Conservation (phyloP, 2,797 vertebrate species). For the Enteromius viviparus region DNA sequence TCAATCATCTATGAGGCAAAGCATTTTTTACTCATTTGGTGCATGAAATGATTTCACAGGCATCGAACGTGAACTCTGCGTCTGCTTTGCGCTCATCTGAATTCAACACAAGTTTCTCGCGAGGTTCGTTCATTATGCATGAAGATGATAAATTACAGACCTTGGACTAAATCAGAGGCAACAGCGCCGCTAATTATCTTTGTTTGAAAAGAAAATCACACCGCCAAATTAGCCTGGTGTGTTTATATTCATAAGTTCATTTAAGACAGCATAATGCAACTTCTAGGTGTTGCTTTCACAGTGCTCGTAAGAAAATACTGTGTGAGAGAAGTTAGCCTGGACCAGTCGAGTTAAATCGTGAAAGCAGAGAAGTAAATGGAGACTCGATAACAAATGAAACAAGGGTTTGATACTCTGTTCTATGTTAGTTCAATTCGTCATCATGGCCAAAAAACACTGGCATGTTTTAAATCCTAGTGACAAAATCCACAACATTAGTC, state of each 20-base stretch:
- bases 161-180: slow-evolving; percentile 28
- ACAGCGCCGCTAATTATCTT: slow-evolving; percentile 44
- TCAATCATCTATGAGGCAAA: slow-evolving; percentile 42
- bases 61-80: neutral
- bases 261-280: neutral
- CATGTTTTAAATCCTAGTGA: neutral
- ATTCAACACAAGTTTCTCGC: neutral
- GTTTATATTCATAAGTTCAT: slow-evolving; percentile 33
- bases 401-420: neutral
- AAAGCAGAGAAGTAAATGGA: neutral
- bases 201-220: slow-evolving; percentile 33
- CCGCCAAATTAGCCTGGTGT: slow-evolving; percentile 24
- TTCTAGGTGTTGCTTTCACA: neutral
- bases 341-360: neutral
- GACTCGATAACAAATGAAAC: neutral
- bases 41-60: slow-evolving; percentile 13
- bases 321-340: neutral
- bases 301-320: neutral
- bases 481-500: neutral
- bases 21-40: neutral
- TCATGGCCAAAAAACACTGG: neutral
- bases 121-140: slow-evolving; percentile 46
- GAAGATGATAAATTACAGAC: slow-evolving; percentile 55
- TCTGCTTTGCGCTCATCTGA: slow-evolving; percentile 5
- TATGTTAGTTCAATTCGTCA: neutral